A percentile compares a stretch with the other conserved stretches of the same genome.
Evolutionary conservation across 2,888 invertebrate genomes (phyloP).

Genomic region (Fissipunctia ypsillon): DNA sequence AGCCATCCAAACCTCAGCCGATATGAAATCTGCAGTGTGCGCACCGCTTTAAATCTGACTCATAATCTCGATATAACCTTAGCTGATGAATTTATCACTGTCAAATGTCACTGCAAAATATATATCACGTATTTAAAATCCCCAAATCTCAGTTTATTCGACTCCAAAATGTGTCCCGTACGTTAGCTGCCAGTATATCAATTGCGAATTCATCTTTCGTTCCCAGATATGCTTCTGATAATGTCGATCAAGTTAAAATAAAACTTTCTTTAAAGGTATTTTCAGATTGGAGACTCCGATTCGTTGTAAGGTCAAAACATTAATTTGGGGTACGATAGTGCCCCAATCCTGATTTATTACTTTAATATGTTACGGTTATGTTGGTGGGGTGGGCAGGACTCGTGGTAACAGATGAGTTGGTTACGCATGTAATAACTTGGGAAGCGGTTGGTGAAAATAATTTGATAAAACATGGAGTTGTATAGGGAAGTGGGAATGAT

Average conservation of each 20-base stretch:
- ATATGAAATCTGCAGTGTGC: conserved; percentile 15
- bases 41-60: conserved; percentile 26
- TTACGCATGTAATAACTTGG: conserved; percentile 56
- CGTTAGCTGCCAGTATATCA: conserved; percentile 56
- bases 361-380: conserved; percentile 65
- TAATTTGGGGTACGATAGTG: conserved; percentile 62
- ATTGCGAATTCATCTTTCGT: conserved; percentile 59
- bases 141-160: conserved; percentile 30
- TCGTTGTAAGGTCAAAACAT: conserved; percentile 65
- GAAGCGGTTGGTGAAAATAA: conserved; percentile 40
- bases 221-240: conserved; percentile 55
- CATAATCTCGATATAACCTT: conserved; percentile 45
- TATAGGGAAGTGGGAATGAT: not conserved
- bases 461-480: conserved; percentile 40
- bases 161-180: conserved; percentile 40
- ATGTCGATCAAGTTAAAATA: conserved; percentile 54
- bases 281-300: conserved; percentile 54
- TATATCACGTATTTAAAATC: conserved; percentile 51
- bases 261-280: conserved; percentile 57
- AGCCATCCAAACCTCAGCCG: not conserved
- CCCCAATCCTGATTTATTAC: conserved; percentile 64
- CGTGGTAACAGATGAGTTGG: conserved; percentile 56
- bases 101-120: conserved; percentile 45
- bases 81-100: conserved; percentile 52
- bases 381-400: conserved; percentile 57